Evolutionary conservation across 2,797 vertebrate genomes (phyloP), one percentile per base, ranked within the genome.

Genomic region (Erithacus rubecula): DNA sequence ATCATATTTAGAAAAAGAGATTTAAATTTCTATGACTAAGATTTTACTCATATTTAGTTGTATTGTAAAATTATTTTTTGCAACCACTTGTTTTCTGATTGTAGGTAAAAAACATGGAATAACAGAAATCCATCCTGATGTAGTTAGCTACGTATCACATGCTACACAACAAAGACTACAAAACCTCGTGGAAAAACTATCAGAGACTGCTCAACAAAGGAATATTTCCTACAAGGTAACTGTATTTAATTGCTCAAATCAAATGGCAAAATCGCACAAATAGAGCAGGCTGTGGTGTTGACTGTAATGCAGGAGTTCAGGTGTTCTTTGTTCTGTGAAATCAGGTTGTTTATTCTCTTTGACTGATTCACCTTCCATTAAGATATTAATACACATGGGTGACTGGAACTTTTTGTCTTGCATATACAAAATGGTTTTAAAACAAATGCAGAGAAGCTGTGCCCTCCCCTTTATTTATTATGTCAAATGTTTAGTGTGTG

Each of bases 71-170:
- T n/a, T 1, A 5, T 41, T 68, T 75, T 87, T 79, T 64, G 47
- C 60, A 64, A 44, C 20, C 47, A 7, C 37, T 93, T 81, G 27
- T 58, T 36, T 90, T 85, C 46, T 83, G 44, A 46, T 56, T 22
- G 11, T 96, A 99, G 99, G 99, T 77, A 99, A 98, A 96, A 99
- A 98, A 93, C 99, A 99, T 13, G 99, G 99, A 49, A 98, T 99
- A 94, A 98, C 98, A 13, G 99, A 99, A 93, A 95, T 99, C 88
- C 98, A 99, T 72, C 97, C 98, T 10, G 99, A 99, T 22, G 99
- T 99, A 83, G 98, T 99, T 95, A 98, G 98, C 92, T 99, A 98
- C 3, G 99, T 99, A 79, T 99, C 99, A 14, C 98, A 99, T 4
- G 99, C 99, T 47, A 98, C 99, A 7, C 99, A 99, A 93, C 98